Conservation (phyloP, 2,113 vertebrate genomes). For the Triplophysa tibetana region DNA sequence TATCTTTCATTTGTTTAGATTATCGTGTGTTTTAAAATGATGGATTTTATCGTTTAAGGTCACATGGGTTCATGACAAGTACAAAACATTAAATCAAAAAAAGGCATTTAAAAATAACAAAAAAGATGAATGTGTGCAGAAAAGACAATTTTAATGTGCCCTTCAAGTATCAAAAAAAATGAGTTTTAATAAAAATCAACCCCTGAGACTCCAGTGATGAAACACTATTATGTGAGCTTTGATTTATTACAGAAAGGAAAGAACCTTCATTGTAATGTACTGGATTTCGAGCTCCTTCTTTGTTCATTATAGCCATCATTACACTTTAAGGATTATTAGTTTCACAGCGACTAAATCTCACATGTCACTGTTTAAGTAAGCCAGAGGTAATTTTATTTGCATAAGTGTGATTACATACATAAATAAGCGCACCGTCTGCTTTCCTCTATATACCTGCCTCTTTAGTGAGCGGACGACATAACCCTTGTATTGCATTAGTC, state of each 20-base stretch:
- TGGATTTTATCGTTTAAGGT: no score
- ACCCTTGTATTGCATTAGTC: slow-evolving; percentile 40
- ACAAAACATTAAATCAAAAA: background rate
- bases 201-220: background rate
- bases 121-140: no score
- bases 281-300: background rate
- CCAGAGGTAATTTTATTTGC: slow-evolving; percentile 4
- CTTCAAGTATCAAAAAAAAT: background rate
- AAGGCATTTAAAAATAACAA: no score
- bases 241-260: no score
- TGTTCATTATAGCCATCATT: background rate
- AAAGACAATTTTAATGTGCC: no score
- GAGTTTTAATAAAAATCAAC: no score
- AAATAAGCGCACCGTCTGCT: slow-evolving; percentile 14
- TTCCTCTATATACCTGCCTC: slow-evolving; percentile 20
- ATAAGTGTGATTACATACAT: slow-evolving; percentile 31
- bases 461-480: slow-evolving; percentile 15
- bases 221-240: background rate
- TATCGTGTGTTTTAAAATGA: no score
- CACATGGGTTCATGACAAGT: background rate
- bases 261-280: background rate
- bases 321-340: background rate
- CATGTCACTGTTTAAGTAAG: background rate
- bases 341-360: background rate
- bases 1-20: no score